Evolutionary conservation across 1,140 invertebrate species (phyloP), one percentile per base, ranked within the genome.

Genomic region (Drosophila littoralis): DNA sequence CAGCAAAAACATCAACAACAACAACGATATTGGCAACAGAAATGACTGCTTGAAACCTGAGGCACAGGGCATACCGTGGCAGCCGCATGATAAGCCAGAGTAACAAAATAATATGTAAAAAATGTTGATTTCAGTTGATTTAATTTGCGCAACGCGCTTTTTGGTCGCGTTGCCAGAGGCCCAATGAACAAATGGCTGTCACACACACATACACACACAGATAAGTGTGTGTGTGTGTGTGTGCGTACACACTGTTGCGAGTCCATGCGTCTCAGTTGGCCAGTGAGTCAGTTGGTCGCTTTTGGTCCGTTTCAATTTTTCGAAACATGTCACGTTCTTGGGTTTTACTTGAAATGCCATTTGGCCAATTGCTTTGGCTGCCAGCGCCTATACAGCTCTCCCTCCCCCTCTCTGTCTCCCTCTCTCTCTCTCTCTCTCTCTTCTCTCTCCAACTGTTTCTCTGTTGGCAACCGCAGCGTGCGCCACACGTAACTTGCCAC

Each of bases 281-380:
- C 32, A 50, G 28, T 51, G 46, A 40, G 40, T 38, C 33, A 17
- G 45, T 35, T 33, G 48, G 33, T 63, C 6, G n/a, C 33, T 38
- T 22, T 7, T 50, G 48, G 28, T 7, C 55, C 28, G 10, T 50
- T 58, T 55, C 40, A 42, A 9, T 46, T 65, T 77, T 83, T 69
- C 40, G 63, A 88, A 80, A 72, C 79, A 77, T 70, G 79, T 88
- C 83, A 88, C 83, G 83, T 88, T 83, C 71, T 66, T 75, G 83
- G 84, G 58, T 80, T 83, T 86, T 77, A 83, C 79, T 80, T 77
- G 64, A 80, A 88, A 88, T 75, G 73, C 83, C 78, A 88, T 86
- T 84, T 88, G 83, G 72, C 79, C 83, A 86, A 86, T 82, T 82
- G 79, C 76, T 74, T 69, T 77, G 67, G 60, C 66, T 28, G 48